Evolutionary conservation across 92 coral and sea anemone genomes (phyloP).

Genomic region (Porites evermanni): DNA sequence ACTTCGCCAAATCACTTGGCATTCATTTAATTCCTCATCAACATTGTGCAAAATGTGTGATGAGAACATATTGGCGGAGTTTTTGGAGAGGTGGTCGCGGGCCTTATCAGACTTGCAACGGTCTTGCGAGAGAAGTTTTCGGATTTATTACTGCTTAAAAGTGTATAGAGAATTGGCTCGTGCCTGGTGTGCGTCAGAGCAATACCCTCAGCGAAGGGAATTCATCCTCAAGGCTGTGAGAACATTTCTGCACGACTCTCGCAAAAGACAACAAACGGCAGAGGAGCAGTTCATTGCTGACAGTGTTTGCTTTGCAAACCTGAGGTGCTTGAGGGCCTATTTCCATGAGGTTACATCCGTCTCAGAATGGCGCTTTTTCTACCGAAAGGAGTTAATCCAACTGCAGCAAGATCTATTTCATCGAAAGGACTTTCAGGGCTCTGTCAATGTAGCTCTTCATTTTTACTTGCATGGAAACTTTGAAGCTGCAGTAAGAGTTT

Average conservation of each 20-base stretch:
- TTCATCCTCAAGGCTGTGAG: conserved; percentile 18
- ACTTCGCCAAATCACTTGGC: conserved; percentile 14
- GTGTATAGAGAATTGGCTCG: conserved; percentile 20
- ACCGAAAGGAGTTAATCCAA: conserved; percentile 12
- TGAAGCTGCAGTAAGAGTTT: conserved; percentile 15
- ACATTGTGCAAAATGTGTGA: conserved; percentile 9
- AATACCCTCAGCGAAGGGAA: conserved; percentile 9
- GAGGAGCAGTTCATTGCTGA: conserved; percentile 14
- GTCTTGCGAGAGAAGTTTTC: conserved; percentile 18
- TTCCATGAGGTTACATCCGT: conserved; percentile 1
- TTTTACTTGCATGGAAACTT: conserved; percentile 19
- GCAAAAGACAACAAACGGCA: not conserved
- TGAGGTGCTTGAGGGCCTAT: conserved; percentile 17
- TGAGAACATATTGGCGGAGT: conserved; percentile 2
- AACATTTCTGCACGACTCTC: conserved; percentile 22
- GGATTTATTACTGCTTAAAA: conserved; percentile 24
- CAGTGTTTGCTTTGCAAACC: conserved; percentile 18
- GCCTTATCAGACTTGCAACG: conserved; percentile 10
- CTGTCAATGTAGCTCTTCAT: conserved; percentile 18
- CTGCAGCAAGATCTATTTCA: conserved; percentile 1
- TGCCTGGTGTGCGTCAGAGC: conserved; percentile 22
- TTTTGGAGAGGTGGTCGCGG: conserved; percentile 1
- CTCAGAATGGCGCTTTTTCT: conserved; percentile 1
- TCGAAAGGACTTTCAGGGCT: conserved; percentile 3
- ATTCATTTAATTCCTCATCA: conserved; percentile 1